phyloP scores from a whole-genome alignment of 2,888 invertebrate genomes.

The Drosophila nigricruria region DNA sequence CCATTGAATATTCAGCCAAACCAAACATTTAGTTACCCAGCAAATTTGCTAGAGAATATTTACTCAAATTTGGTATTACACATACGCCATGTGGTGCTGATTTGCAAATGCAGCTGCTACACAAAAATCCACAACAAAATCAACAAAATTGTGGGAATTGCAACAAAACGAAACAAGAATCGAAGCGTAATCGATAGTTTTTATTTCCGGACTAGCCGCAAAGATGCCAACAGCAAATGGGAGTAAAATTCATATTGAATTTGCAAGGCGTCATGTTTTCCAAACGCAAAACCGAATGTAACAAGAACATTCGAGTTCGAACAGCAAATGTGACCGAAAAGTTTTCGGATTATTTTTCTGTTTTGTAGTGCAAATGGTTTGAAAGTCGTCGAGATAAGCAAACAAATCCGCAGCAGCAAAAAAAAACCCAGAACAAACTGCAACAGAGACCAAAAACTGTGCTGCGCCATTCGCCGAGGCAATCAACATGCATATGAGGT shows the following conservation, averaged over 20 bases:
- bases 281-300: conserved; percentile 32
- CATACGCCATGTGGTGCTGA: conserved; percentile 1
- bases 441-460: conserved; percentile 29
- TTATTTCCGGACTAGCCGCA: conserved; percentile 46
- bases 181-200: conserved; percentile 44
- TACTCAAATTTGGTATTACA: neutral
- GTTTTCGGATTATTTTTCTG: conserved; percentile 7
- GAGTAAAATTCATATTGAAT: conserved; percentile 60
- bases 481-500: conserved; percentile 72
- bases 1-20: neutral
- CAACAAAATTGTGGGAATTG: conserved; percentile 4
- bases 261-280: conserved; percentile 39
- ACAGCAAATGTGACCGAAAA: conserved; percentile 41
- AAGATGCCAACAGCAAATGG: conserved; percentile 45
- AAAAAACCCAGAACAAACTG: neutral
- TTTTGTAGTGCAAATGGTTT: conserved; percentile 28
- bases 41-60: neutral
- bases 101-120: conserved; percentile 14
- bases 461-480: conserved; percentile 35
- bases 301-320: conserved; percentile 26
- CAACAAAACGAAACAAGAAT: conserved; percentile 12
- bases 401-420: conserved; percentile 28
- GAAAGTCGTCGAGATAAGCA: conserved; percentile 32
- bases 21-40: neutral
- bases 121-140: conserved; percentile 33